These are phyloP conservation scores for Fopius arisanus DNA, from an alignment of 1,140 invertebrate species.

Conservation along the genomic window DNA sequence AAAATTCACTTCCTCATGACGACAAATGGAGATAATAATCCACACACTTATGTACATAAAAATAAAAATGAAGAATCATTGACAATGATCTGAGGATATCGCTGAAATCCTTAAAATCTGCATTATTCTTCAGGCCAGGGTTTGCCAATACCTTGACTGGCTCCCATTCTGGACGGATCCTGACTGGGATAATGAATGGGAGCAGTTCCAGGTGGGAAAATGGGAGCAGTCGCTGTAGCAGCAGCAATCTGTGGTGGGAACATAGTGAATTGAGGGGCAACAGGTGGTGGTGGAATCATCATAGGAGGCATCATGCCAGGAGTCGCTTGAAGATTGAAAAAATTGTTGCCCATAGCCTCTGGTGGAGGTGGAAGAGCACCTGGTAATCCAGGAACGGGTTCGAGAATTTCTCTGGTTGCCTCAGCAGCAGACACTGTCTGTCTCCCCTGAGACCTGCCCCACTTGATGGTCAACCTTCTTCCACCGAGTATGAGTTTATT, in stretches of 20 bases:
- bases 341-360: constrained; percentile 68
- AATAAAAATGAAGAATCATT: too few species aligned
- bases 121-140: constrained; percentile 62
- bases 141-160: constrained; percentile 66
- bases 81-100: too few species aligned
- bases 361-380: constrained; percentile 82
- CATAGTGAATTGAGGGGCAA: constrained; percentile 61
- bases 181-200: constrained; percentile 93
- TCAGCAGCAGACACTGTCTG: constrained; percentile 65
- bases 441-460: constrained; percentile 90
- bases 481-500: constrained; percentile 93
- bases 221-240: constrained; percentile 54
- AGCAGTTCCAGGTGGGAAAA: constrained; percentile 66
- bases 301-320: constrained; percentile 67
- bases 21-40: too few species aligned
- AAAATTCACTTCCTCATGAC: too few species aligned
- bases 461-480: constrained; percentile 91
- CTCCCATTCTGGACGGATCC: constrained; percentile 89
- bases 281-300: constrained; percentile 66
- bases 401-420: constrained; percentile 67
- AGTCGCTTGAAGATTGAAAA: constrained; percentile 69
- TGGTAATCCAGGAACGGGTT: constrained; percentile 89
- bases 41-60: too few species aligned
- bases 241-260: constrained; percentile 64
- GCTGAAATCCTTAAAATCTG: too few species aligned